These are phyloP conservation scores for Lophius americanus DNA, from an alignment of 2,797 vertebrate species.

Conservation along the genomic window DNA sequence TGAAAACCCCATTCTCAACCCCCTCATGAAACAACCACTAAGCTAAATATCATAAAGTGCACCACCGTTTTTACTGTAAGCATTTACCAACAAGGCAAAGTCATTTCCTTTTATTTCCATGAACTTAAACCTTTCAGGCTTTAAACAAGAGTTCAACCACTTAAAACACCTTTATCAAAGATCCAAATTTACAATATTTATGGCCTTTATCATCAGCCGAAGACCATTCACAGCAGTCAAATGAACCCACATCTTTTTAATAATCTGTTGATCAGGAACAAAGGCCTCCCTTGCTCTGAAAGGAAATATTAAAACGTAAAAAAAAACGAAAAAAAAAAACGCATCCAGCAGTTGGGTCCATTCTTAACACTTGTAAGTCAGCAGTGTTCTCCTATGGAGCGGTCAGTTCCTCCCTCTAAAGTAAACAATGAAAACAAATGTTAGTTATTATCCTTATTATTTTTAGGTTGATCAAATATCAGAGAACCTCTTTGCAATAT, in stretches of 20 bases:
- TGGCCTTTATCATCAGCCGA: neutral
- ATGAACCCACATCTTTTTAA: constrained; percentile 19
- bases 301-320: constrained; percentile 51
- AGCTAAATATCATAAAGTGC: constrained; percentile 74
- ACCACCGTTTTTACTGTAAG: constrained; percentile 40
- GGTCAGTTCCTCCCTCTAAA: constrained; percentile 75
- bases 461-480: neutral
- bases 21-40: constrained; percentile 30
- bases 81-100: constrained; percentile 58
- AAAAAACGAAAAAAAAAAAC: constrained; percentile 21
- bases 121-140: constrained; percentile 43
- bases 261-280: constrained; percentile 35
- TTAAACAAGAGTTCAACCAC: constrained; percentile 39
- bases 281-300: constrained; percentile 53
- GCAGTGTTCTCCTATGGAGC: constrained; percentile 63
- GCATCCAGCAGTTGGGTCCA: constrained; percentile 31
- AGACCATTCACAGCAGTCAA: constrained; percentile 27
- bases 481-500: constrained; percentile 11
- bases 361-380: constrained; percentile 57
- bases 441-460: neutral
- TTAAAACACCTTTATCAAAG: constrained; percentile 4
- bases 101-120: constrained; percentile 26
- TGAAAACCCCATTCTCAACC: constrained; percentile 9
- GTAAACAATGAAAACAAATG: constrained; percentile 23
- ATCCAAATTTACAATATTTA: constrained; percentile 7